A percentile compares a stretch with the other conserved stretches of the same genome.
Conservation (phyloP, 2,113 vertebrate species). For the Phaethon lepturus region DNA sequence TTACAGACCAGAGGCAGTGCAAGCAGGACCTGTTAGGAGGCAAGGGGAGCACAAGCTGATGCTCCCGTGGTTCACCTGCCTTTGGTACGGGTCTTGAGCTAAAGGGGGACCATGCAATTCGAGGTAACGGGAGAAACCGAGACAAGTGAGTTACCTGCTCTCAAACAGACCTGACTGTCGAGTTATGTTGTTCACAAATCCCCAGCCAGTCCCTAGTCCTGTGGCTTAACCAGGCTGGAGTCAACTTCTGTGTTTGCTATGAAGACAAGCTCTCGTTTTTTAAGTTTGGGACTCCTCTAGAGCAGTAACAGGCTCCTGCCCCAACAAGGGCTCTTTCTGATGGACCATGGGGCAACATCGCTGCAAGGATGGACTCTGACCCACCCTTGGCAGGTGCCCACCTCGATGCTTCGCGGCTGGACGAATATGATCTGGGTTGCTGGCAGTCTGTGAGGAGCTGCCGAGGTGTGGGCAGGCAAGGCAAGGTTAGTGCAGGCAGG, state of each 20-base stretch:
- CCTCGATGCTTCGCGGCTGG: not conserved
- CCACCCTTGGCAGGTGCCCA: not conserved
- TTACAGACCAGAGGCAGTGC: not conserved
- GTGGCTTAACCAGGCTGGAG: not conserved
- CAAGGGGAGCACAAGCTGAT: not conserved
- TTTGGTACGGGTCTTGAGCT: not conserved
- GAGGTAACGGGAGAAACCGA: not conserved
- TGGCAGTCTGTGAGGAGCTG: not conserved
- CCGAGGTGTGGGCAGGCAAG: not conserved
- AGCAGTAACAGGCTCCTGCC: not conserved
- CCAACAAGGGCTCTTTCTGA: rapidly evolving
- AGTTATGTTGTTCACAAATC: not conserved
- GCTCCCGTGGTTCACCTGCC: not conserved
- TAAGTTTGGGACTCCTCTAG: not conserved
- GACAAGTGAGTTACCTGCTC: not conserved
- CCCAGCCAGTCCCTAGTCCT: rapidly evolving
- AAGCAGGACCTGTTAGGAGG: not conserved
- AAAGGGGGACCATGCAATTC: not conserved
- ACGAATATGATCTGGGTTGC: not conserved
- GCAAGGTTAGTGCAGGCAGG: not conserved
- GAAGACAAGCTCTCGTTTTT: not conserved
- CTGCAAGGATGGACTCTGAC: not conserved
- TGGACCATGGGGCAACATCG: not conserved
- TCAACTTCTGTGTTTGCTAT: not conserved
- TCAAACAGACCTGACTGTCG: not conserved